These are phyloP conservation scores for Spisula solida DNA, from an alignment of 2,888 invertebrate genomes.

Conservation along the genomic window DNA sequence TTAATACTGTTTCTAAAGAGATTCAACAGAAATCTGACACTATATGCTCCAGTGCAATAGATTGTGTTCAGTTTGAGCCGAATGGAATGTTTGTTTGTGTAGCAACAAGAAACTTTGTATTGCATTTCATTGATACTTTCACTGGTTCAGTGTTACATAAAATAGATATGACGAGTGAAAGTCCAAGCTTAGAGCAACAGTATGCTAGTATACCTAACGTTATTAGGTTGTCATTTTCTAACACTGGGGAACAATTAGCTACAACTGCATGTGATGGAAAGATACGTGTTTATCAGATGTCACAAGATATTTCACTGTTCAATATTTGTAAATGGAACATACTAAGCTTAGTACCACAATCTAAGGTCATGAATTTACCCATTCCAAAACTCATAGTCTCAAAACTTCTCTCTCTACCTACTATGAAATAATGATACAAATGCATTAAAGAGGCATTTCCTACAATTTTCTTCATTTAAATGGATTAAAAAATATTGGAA, in stretches of 20 bases:
- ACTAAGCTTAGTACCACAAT: conserved; percentile 66
- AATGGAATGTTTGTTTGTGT: conserved; percentile 73
- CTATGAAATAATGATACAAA: conserved; percentile 20
- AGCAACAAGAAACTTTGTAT: conserved; percentile 72
- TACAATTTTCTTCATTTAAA: too few relatives aligned
- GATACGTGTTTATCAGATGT: conserved; percentile 79
- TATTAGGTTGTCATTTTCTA: conserved; percentile 76
- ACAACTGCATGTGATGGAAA: conserved; percentile 79
- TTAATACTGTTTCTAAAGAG: conserved; percentile 66
- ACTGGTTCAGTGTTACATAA: conserved; percentile 66
- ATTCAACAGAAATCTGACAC: conserved; percentile 54
- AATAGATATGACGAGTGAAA: conserved; percentile 69
- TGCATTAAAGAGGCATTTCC: too few relatives aligned
- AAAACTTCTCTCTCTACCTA: conserved; percentile 53
- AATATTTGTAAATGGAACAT: conserved; percentile 78
- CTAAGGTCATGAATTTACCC: conserved; percentile 71
- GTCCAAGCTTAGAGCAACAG: conserved; percentile 59
- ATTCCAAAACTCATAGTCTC: conserved; percentile 74
- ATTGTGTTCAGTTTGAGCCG: conserved; percentile 75
- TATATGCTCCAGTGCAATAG: conserved; percentile 63
- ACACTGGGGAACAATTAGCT: conserved; percentile 77
- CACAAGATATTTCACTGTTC: conserved; percentile 70
- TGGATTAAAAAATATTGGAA: too few relatives aligned
- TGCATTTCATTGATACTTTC: conserved; percentile 69
- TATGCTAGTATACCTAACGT: conserved; percentile 69